Base-by-base conservation (phyloP, 2,797 vertebrate genomes). In the Phalanger gymnotis region DNA sequence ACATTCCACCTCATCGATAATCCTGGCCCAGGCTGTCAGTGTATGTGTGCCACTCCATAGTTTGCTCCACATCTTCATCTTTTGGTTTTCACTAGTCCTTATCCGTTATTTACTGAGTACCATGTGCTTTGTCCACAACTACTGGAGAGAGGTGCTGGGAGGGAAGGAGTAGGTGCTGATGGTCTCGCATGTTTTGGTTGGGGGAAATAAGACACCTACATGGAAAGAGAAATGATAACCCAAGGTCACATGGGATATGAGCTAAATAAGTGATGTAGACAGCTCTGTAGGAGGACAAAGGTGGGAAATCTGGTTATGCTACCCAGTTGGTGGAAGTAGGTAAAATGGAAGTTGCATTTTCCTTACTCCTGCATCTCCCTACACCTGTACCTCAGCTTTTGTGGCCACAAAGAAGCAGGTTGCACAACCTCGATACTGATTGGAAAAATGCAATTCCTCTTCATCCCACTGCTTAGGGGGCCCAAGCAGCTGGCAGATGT, bases 401-500 rank as follows among this genome's bases (percentile, higher is more conserved):
- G 2, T 25, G 40, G 7, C 73, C 73, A 81, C 22, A 47, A 10
- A 81, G 40, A 81, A 81, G 22, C 40, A 81, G 73, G n/a, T 47
- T 81, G 40, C 40, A 47, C 31, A 51, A 11, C 40, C 73, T 19
- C 51, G 73, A 51, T 51, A 27, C 40, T 51, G 73, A 87, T 51
- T 87, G 73, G 73, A 87, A 87, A 87, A 22, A 47, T 87, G 40
- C 73, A 51, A 2, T 87, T 87, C 40, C 9, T 47, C n/a, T 40
- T 81, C 22, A 47, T 81, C 19, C 40, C 31, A 40, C 66, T 81
- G 19, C 16, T 47, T 7, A 47, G 73, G 40, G 40, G 73, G 73
- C 73, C 25, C 40, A 87, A 87, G 40, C 95, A 95, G 94, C 94
- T 56, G 94, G 52, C 55, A 58, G 73, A 53, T 54, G 31, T 93